These are phyloP conservation scores for Cyclina sinensis DNA, from an alignment of 1,140 invertebrate species.

Conservation along the genomic window DNA sequence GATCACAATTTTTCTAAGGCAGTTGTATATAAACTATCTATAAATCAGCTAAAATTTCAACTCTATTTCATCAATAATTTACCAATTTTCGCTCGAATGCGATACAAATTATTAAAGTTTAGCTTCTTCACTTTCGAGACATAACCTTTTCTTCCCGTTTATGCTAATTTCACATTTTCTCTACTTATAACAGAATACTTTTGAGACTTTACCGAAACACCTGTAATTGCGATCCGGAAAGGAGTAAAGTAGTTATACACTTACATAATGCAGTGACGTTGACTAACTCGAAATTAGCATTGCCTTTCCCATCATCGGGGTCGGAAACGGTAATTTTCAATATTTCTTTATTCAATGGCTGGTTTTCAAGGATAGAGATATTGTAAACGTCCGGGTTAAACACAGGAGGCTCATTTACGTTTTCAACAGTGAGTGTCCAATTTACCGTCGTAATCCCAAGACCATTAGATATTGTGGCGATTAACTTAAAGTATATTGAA, in stretches of 20 bases:
- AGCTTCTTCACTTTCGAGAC: too few species aligned
- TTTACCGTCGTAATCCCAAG: slow-evolving; percentile 21
- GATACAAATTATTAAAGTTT: too few species aligned
- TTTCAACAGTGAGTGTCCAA: slow-evolving; percentile 27
- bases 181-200: too few species aligned
- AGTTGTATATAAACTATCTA: too few species aligned
- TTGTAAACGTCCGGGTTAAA: slow-evolving; percentile 12
- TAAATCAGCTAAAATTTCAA: too few species aligned
- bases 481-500: slow-evolving; percentile 39
- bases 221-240: too few species aligned
- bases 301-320: slow-evolving; percentile 33
- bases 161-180: too few species aligned
- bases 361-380: neutral
- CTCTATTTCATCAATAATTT: too few species aligned
- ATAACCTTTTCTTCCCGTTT: too few species aligned
- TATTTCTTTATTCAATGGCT: neutral
- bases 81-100: too few species aligned
- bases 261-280: neutral
- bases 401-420: slow-evolving; percentile 55
- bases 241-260: neutral
- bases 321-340: slow-evolving; percentile 19
- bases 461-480: slow-evolving; percentile 32
- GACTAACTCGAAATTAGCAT: slow-evolving; percentile 15
- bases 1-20: too few species aligned
- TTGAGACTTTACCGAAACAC: too few species aligned